Evolutionary conservation across 1,140 invertebrate genomes (phyloP), one percentile per base, ranked within the genome.

Genomic region (Himalopsyche phryganea): DNA sequence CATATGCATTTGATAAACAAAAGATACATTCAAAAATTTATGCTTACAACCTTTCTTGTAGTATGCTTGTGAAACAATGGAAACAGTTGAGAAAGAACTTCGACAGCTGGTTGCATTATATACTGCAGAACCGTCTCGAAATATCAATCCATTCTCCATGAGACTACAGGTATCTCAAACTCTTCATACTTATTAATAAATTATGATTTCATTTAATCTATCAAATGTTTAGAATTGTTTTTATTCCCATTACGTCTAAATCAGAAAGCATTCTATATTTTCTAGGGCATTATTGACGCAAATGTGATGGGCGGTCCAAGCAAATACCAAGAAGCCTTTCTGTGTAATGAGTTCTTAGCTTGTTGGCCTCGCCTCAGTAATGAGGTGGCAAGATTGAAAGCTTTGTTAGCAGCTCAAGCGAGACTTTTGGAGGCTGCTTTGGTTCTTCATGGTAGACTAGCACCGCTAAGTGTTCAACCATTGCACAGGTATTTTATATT

Each of bases 301-400:
- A 94, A 94, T 65, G 94, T 98, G 0, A 93, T 94, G 83, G 94
- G 94, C n/a, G 95, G 95, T 6, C 91, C 97, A 46, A 88, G 87
- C 28, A 97, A 96, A 69, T 98, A 96, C 68, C 92, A 94, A 65
- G 89, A 94, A 65, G 92, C 93, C 3, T 97, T 98, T 71, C 88
- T 97, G 46, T 88, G 85, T 2, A 76, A 87, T 2, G 89, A 94
- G 56, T 96, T 92, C 69, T 65, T 71, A 0, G 69, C 75, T 6
- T 68, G 78, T 6, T 86, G 89, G 68, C 85, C 88, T 1, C 85
- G 90, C 4, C 85, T 88, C 66, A 77, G 83, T 23, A 82, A 84
- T 0, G 85, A 92, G 66, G 89, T 93, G 1, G 83, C 85, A 50
- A 83, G 83, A 40, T 72, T 95, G 1, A 86, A 91, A 55, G 74